Conservation (phyloP, 2,888 invertebrate genomes). For the Nomada hirtipes region DNA sequence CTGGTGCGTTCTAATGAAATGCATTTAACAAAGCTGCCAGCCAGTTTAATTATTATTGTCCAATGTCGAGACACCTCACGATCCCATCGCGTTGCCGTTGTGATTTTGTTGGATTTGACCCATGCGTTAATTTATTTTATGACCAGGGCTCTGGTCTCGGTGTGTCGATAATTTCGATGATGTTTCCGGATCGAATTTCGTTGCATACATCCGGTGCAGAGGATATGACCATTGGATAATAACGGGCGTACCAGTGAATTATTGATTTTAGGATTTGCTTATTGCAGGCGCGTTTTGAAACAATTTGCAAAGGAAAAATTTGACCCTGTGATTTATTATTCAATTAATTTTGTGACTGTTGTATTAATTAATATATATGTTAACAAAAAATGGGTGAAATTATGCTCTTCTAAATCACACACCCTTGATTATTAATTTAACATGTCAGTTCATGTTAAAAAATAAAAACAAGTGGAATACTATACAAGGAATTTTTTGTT, state of each 20-base stretch:
- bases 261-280: neutral
- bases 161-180: neutral
- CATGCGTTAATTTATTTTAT: neutral
- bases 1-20: conserved; percentile 11
- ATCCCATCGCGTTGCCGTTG: neutral
- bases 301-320: neutral
- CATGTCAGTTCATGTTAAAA: no score
- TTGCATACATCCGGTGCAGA: neutral
- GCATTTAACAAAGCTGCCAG: conserved; percentile 17
- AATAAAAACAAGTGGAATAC: no score
- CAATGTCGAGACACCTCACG: neutral
- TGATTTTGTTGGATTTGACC: neutral
- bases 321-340: neutral
- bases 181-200: neutral
- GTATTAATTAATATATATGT: no score
- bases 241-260: neutral
- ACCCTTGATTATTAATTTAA: no score
- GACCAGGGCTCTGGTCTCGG: neutral
- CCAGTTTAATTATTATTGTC: conserved; percentile 38
- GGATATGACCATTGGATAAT: neutral
- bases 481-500: no score
- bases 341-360: no score
- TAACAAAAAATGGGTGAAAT: no score
- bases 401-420: no score
- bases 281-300: neutral